Base-by-base conservation (phyloP, 2,888 invertebrate genomes). In the Troglohyphantes excavatus region DNA sequence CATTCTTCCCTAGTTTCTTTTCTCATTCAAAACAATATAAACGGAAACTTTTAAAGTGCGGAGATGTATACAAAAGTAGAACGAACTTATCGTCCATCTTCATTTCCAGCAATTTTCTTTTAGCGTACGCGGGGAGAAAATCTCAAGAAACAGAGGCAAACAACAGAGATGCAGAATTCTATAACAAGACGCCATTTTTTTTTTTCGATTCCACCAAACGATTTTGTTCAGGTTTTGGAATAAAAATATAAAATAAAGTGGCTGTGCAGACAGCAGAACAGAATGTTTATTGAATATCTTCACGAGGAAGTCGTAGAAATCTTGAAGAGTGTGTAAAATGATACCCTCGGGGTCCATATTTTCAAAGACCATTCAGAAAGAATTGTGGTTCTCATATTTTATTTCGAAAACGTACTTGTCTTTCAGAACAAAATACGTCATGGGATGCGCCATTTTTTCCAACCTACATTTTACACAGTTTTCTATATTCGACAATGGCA, bases 1-100 rank as follows among this genome's bases (percentile, higher is more conserved):
- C 39, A 39, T 13, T 39, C 39, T 39, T 39, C 13, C n/a, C 7
- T 0, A 2, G 43, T 43, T n/a, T n/a, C n/a, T n/a, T n/a, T n/a
- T n/a, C n/a, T n/a, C 21, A 26, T 19, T 11, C 63, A 26, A 63
- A 21, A 21, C 6, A 78, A 65, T 63, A 78, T 7, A 43, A 65
- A 78, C 26, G 23, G 19, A 63, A 63, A 7, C 23, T 63, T 23
- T 17, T 63, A 21, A 13, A 63, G n/a, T 26, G 26, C 9, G 19
- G 63, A 63, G 63, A 23, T 33, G 9, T 33, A 33, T 59, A 7
- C 23, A 13, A 26, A 63, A 63, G 23, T 46, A 21, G 72, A 78
- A 33, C 23, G 61, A 43, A 46, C 21, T 43, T 65, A 78, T 78
- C 78, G 78, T 78, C 61, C 63, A 78, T 78, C 78, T 78, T 78